Evolutionary conservation across 2,888 invertebrate species (phyloP), one percentile per base, ranked within the genome.

Genomic region (Scaptomyza parva): DNA sequence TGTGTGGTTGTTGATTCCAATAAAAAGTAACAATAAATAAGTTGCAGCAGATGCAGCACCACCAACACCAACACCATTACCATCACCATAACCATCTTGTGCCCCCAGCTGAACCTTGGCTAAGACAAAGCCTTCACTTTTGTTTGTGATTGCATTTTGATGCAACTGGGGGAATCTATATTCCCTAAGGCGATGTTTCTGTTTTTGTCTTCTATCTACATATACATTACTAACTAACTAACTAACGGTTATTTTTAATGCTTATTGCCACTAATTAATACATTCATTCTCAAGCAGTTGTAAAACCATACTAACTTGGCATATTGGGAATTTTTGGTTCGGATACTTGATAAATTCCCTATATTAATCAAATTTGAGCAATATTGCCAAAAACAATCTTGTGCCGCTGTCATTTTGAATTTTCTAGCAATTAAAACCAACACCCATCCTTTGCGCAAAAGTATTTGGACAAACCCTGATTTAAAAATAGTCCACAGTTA

Each of bases 61-160:
- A 12, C 2, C 30, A 3, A n/a, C n/a, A n/a, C n/a, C n/a, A n/a
- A n/a, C n/a, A n/a, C n/a, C n/a, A n/a, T n/a, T n/a, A n/a, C n/a
- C 53, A 60, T 41, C 63, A n/a, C 35, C 30, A 12, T 1, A 11
- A 3, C 37, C 63, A 75, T 70, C 78, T 58, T 47, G 26, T 33
- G 55, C 22, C 53, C 43, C 44, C 39, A 37, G 53, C 61, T 73
- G 75, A 78, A 61, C 30, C 48, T 69, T 64, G 35, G 26, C 37
- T 40, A 17, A 12, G 48, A 48, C 37, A 52, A 70, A 77, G 69
- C 78, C 81, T 84, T 78, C 78, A 84, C 84, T 84, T 78, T 76
- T 80, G 54, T 64, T 67, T 79, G 51, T 64, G 41, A 26, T 35
- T 54, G 51, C 51, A 44, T n/a, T 39, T 39, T 18, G 8, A 40